Conservation (phyloP, 2,113 vertebrate genomes). For the Takifugu flavidus region DNA sequence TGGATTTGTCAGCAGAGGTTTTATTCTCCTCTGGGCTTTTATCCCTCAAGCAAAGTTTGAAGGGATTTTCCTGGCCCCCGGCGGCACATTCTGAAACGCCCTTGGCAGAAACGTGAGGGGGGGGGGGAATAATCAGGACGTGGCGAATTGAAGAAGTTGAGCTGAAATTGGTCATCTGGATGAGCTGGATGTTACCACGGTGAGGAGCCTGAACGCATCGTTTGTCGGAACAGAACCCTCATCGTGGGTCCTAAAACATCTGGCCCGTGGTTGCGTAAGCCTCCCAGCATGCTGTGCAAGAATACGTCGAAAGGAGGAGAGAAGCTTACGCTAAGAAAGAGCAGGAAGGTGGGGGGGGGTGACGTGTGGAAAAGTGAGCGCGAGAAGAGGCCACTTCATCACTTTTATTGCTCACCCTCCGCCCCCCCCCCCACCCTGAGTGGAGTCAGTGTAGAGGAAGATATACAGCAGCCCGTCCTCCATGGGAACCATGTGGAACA, state of each 20-base stretch:
- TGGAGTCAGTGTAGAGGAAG: slow-evolving; percentile 42
- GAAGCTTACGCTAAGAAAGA: background rate
- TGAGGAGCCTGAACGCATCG: background rate
- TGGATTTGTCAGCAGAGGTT: slow-evolving; percentile 67
- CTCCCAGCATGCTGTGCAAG: slow-evolving; percentile 20
- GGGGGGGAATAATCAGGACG: slow-evolving; percentile 22
- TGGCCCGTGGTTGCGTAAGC: slow-evolving; percentile 43
- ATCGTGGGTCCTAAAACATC: slow-evolving; percentile 27
- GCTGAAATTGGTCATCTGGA: background rate
- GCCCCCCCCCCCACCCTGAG: slow-evolving; percentile 16
- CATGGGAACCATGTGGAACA: slow-evolving; percentile 30
- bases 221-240: slow-evolving; percentile 16
- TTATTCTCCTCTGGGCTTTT: slow-evolving; percentile 53
- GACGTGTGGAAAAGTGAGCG: slow-evolving; percentile 10
- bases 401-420: slow-evolving; percentile 47
- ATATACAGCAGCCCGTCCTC: slow-evolving; percentile 42
- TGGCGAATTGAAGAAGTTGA: slow-evolving; percentile 14
- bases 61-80: slow-evolving; percentile 65
- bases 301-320: background rate
- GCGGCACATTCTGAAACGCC: slow-evolving; percentile 46
- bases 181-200: background rate
- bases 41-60: slow-evolving; percentile 57
- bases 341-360: background rate
- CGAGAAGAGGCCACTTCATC: slow-evolving; percentile 36
- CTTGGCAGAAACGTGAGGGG: slow-evolving; percentile 52